Base-by-base conservation (phyloP, 2,113 vertebrate species). In the Sinocyclocheilus anophthalmus region DNA sequence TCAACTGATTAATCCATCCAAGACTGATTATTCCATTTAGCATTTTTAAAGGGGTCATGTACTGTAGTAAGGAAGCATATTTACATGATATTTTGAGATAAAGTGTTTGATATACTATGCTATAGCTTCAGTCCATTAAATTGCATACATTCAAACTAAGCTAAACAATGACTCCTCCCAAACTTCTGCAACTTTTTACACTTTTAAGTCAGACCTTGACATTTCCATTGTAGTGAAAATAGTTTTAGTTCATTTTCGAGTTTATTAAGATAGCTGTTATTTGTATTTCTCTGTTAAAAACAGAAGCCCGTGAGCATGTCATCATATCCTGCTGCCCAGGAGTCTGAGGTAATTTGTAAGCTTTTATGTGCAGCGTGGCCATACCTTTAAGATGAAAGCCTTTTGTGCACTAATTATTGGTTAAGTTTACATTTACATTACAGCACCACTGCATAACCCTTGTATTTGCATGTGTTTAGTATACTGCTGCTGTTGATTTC, bases 351-450 rank as follows among this genome's bases (percentile, higher is more conserved):
- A 33, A 77, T 77, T 77, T 50, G 5, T 24, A 77, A 33, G 45
- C 48, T 53, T 55, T n/a, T 53, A 26, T 59, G 45, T 77, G 24
- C 30, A 55, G 75, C 3, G 11, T 77, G 48, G 20, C 26, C 42
- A 2, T 48, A 24, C 0, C 76, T 77, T 55, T 53, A 77, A 77
- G 45, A 55, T 77, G 24, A 77, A 77, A 77, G 76, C 76, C 76
- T 77, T 77, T 77, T 20, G 24, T 77, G 76, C 8, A 53, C 50
- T 77, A 77, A 77, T 77, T 77, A 33, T 10, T 77, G 50, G 50
- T 77, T 77, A 77, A 10, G 45, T 77, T 77, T 77, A 77, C 76
- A 77, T 77, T 61, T 55, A 55, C 26, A 77, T 30, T 55, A 77
- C 48, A 55, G 45, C 50, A 77, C 45, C 76, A 77, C 14, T 33